Base-by-base conservation (phyloP, 2,797 vertebrate genomes). In the Syncerus caffer region DNA sequence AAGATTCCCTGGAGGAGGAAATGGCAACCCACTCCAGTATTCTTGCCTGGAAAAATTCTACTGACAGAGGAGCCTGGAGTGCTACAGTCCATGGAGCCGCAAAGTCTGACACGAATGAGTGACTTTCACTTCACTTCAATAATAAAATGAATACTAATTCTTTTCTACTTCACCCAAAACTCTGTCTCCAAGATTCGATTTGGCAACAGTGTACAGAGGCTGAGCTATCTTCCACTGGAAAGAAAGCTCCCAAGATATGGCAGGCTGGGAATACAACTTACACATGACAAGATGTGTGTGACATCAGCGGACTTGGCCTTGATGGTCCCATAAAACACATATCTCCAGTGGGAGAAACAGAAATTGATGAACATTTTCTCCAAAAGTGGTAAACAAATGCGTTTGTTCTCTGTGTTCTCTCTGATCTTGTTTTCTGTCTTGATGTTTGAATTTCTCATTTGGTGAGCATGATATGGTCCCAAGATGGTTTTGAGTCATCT, bases 381-480 rank as follows among this genome's bases (percentile, higher is more conserved):
- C 31, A 45, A 34, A 78, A n/a, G 14, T 57, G 11, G 27, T 23
- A 87, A 74, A 47, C 53, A 79, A 74, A 62, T 27, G 19, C 17
- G 6, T 29, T 15, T 14, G 38, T 80, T 21, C 25, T 50, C 3
- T 71, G 34, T 89, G 74, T 13, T 58, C 55, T 91, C 50, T 82
- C 80, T 88, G 83, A 12, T 90, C 10, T 89, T 84, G 7, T 50
- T 82, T 85, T 93, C 71, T 34, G 25, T 60, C 51, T 93, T 50
- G 34, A 85, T 74, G 5, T 71, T 50, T 85, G 57, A 60, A 4
- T 85, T 64, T 74, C 21, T 86, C 60, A 31, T 64, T 57, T 38
- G 38, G n/a, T 57, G 29, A 89, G 83, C 8, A 51, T 7, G 25
- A 60, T 74, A 2, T 67, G 21, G 12, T 27, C 25, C 45, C 29